Conservation (phyloP, 2,888 invertebrate species). For the Physocephala rufipes region DNA sequence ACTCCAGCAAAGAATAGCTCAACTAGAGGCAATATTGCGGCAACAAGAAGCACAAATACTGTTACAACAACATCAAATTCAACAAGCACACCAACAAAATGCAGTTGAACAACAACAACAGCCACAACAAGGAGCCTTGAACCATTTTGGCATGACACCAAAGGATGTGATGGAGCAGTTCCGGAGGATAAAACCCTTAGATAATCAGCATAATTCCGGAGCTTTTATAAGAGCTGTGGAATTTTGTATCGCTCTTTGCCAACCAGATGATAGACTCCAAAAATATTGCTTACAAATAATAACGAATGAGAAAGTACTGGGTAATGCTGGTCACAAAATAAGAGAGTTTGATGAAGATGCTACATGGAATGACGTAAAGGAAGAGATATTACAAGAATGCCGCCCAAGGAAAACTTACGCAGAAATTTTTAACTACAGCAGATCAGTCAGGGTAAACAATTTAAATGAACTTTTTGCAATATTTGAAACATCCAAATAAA, state of each 20-base stretch:
- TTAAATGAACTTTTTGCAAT: background rate
- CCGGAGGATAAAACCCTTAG: background rate
- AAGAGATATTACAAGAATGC: background rate
- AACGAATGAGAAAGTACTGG: conserved; percentile 5
- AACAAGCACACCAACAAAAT: too few relatives aligned
- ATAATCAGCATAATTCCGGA: background rate
- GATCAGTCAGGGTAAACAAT: background rate
- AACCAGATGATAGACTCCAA: background rate
- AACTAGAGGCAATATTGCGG: background rate
- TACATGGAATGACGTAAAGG: background rate
- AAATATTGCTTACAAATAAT: conserved; percentile 1
- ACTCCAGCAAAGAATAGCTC: background rate
- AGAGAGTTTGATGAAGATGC: conserved; percentile 1
- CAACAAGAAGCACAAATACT: background rate
- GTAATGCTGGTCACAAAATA: background rate
- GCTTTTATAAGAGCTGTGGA: conserved; percentile 14
- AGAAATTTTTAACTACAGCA: conserved; percentile 7
- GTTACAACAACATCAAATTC: conserved; percentile 6
- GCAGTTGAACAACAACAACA: conserved; percentile 2
- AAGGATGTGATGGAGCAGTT: conserved; percentile 1
- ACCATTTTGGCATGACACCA: background rate
- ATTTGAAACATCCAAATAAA: background rate
- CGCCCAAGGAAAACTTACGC: conserved; percentile 1
- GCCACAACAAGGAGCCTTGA: background rate
- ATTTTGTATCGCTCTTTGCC: background rate